phyloP scores from a whole-genome alignment of 2,113 vertebrate species.

The Dromiciops gliroides region DNA sequence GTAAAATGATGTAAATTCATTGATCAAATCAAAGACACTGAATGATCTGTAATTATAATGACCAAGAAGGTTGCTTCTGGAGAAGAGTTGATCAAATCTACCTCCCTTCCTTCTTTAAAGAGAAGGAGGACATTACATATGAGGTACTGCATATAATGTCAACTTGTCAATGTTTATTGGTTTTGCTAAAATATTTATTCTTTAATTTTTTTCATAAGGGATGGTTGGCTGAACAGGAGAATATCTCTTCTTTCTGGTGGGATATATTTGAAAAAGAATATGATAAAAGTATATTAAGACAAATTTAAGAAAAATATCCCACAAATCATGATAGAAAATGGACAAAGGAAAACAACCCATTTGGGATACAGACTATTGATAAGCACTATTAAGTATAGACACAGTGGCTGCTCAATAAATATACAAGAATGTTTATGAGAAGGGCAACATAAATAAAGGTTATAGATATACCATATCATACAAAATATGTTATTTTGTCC shows the following conservation, averaged over 20 bases:
- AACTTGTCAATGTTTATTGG: neutral
- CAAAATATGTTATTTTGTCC: neutral
- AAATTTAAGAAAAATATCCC: neutral
- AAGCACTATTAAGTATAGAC: neutral
- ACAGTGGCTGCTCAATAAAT: neutral
- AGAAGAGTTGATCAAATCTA: neutral
- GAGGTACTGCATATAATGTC: neutral
- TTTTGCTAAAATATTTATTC: constrained; percentile 4
- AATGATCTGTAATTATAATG: neutral
- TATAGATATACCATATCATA: neutral
- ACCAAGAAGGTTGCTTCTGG: neutral
- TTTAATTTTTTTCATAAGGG: neutral
- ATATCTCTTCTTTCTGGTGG: neutral
- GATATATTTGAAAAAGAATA: neutral
- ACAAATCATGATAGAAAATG: constrained; percentile 21
- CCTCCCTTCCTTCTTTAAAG: neutral
- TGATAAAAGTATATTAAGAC: neutral
- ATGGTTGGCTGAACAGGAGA: neutral
- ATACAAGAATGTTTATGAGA: neutral
- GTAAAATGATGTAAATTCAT: neutral
- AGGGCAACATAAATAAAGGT: neutral
- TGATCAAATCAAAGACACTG: neutral
- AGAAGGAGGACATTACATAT: neutral
- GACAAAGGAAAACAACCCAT: neutral
- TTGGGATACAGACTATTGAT: neutral